Evolutionary conservation across 2,113 vertebrate genomes (phyloP).

Genomic region (Bostrychus sinensis): DNA sequence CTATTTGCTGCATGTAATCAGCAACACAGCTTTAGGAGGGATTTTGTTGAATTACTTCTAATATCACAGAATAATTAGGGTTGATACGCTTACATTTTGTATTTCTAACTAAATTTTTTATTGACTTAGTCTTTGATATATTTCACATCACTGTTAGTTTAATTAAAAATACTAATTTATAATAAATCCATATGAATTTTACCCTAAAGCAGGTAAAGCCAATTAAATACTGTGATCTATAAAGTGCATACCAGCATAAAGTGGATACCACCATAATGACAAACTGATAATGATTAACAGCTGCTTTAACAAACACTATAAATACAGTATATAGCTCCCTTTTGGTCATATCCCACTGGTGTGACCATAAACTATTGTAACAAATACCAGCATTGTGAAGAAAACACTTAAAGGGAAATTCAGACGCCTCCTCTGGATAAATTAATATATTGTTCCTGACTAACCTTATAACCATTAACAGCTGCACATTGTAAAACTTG

Average conservation of each 20-base stretch:
- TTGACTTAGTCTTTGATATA: slow-evolving; percentile 17
- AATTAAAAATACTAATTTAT: slow-evolving; percentile 9
- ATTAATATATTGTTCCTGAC: slow-evolving; percentile 2
- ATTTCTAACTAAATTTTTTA: slow-evolving; percentile 15
- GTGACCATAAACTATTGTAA: slow-evolving; percentile 30
- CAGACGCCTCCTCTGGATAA: slow-evolving; percentile 28
- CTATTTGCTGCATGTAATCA: neutral
- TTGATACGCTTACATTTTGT: slow-evolving; percentile 11
- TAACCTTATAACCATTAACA: slow-evolving; percentile 14
- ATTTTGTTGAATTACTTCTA: slow-evolving; percentile 35
- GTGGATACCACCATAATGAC: slow-evolving; percentile 42
- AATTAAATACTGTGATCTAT: slow-evolving; percentile 48
- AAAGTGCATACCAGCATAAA: slow-evolving; percentile 65
- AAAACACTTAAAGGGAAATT: slow-evolving; percentile 62
- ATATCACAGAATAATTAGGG: slow-evolving; percentile 20
- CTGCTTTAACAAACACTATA: slow-evolving; percentile 25
- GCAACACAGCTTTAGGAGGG: slow-evolving; percentile 18
- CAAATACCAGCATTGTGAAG: slow-evolving; percentile 32
- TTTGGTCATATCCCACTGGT: slow-evolving; percentile 23
- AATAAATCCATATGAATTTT: too few relatives aligned
- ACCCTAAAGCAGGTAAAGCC: slow-evolving; percentile 15
- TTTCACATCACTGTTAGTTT: slow-evolving; percentile 7
- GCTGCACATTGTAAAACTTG: slow-evolving; percentile 15
- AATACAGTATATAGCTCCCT: slow-evolving; percentile 35
- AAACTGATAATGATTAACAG: slow-evolving; percentile 8